Evolutionary conservation across 1,140 invertebrate species (phyloP), one percentile per base, ranked within the genome.

Genomic region (Cryptotermes secundus): DNA sequence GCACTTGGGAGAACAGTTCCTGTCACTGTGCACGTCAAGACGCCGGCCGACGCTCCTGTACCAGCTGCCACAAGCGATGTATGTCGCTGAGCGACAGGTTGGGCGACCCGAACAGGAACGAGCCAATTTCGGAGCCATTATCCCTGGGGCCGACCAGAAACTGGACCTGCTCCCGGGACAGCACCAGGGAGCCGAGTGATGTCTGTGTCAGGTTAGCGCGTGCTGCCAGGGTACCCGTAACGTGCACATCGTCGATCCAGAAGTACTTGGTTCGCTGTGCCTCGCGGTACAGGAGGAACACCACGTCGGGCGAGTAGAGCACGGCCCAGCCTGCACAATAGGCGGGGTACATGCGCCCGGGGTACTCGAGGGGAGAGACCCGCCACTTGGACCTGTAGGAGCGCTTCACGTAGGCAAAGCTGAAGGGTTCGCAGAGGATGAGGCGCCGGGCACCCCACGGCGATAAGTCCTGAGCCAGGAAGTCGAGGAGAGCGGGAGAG

Each of bases 231-330:
- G 93, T 93, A 42, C 96, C 96, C 1, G 96, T 96, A 34, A 97
- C 90, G 86, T 95, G 93, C 22, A 96, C 95, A 90, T 97, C 96
- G 88, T 97, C 96, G 81, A 97, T 95, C 96, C 96, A 97, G 90
- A 97, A 96, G 88, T 94, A 96, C 10, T 90, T 89, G 22, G 91
- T 88, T 26, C 85, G 86, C 87, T 95, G 94, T 4, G 93, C 93
- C 84, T 92, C 91, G 83, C 89, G 89, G 85, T 95, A 95, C n/a
- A 96, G 87, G 34, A 91, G 88, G 86, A 92, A 92, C 36, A 93
- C 92, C 59, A 94, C 93, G 89, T 96, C 94, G 24, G 93, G 91
- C 0, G 95, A 94, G 86, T 95, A 95, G 10, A 96, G 87, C 34
- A 96, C 92, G 9, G 92, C 93, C 93, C 94, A 96, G 31, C 96